These are phyloP conservation scores for Myzus persicae DNA, from an alignment of 1,140 invertebrate genomes.

Conservation along the genomic window DNA sequence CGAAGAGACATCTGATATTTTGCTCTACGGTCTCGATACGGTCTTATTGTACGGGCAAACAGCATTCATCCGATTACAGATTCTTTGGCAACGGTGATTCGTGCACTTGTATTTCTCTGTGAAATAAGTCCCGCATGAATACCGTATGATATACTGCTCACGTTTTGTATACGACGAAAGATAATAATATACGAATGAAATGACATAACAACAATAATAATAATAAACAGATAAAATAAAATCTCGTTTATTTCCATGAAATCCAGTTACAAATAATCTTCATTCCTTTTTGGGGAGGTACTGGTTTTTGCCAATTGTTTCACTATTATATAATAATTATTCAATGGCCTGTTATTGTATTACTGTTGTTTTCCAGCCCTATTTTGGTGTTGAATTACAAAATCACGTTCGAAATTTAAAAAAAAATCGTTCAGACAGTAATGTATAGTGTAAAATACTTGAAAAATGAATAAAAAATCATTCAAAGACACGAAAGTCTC, in stretches of 20 bases:
- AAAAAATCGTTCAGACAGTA: not conserved
- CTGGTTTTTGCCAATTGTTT: not conserved
- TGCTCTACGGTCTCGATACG: not conserved
- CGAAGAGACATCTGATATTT: not conserved
- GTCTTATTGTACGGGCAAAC: not conserved
- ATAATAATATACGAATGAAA: not conserved
- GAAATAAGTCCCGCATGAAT: not conserved
- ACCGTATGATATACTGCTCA: not conserved
- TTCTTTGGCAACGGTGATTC: not conserved
- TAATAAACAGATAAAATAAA: not conserved
- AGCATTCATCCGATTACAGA: conserved; percentile 11
- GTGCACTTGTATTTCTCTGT: not conserved
- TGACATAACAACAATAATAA: not conserved
- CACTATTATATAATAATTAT: not conserved
- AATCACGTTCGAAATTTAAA: not conserved
- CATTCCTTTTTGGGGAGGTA: not conserved
- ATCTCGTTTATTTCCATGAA: not conserved
- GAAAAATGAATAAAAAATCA: too few species aligned
- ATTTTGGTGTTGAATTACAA: not conserved
- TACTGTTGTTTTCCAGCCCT: not conserved
- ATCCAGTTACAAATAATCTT: not conserved
- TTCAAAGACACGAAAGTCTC: too few species aligned
- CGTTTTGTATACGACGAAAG: not conserved
- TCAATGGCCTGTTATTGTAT: too few species aligned
- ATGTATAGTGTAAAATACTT: too few species aligned